Base-by-base conservation (phyloP, 2,888 invertebrate genomes). In the Keiferia lycopersicella region DNA sequence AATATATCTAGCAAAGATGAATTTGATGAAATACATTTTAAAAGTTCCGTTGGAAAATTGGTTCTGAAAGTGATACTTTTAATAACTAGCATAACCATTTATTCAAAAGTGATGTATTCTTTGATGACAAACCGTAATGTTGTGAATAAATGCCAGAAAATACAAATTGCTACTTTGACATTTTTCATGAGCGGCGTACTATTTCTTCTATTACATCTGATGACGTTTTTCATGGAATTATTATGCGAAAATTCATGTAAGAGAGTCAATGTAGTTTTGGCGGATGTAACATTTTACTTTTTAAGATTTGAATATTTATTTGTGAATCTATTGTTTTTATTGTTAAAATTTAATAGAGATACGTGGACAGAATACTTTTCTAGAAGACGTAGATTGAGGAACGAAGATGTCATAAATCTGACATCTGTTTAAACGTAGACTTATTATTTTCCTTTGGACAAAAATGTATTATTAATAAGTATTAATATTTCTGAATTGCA, bases 51-150 rank as follows among this genome's bases (percentile, higher is more conserved):
- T 1, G 45, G 45, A 2, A 45, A 45, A 11, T 45, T 45, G 7
- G 16, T 16, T 16, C 45, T 45, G 16, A 45, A 45, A 45, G n/a
- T 45, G 3, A n/a, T 45, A 45, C 8, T 45, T 45, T 45, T 45
- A 45, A 6, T 45, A 7, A 45, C 45, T 45, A 45, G 45, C 16
- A 16, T 45, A 16, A 7, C 45, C 4, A 45, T 45, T 45, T 45
- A 45, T 45, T 45, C 45, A 16, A 45, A n/a, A 45, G 45, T 45
- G n/a, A 45, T 45, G 45, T 45, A 45, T 16, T 45, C 45, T 45
- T 45, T 45, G n/a, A 45, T 45, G 45, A 45, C 45, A n/a, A 45
- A 45, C 8, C n/a, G 45, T 0, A 45, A 45, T 16, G 8, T 45
- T 45, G 45, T 45, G 45, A 16, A 45, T 45, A 45, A 16, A 45